Evolutionary conservation across 53 echinoderm and acorn worm genomes (phyloP).

Genomic region (Luidia sarsii): DNA sequence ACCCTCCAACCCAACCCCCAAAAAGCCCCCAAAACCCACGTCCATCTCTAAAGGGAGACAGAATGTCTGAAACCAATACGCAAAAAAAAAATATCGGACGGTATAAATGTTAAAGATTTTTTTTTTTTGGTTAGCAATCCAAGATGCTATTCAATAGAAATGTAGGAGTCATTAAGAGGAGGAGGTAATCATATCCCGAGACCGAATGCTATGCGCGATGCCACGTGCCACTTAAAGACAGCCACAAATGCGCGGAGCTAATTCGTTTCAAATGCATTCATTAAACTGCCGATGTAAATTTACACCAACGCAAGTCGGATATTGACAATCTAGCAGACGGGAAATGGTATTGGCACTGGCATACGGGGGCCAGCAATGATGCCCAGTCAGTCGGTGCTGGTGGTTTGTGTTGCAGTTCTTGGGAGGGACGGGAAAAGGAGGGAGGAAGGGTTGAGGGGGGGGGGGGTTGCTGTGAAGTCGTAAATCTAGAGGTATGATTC

Average conservation of each 20-base stretch:
- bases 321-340: slow-evolving; percentile 23
- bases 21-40: too few relatives aligned
- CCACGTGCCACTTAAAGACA: slow-evolving; percentile 7
- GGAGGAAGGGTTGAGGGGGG: too few relatives aligned
- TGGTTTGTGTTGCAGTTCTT: too few relatives aligned
- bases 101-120: too few relatives aligned
- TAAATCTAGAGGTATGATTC: too few relatives aligned
- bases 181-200: not conserved
- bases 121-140: too few relatives aligned
- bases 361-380: too few relatives aligned
- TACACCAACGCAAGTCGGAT: not conserved
- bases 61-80: not conserved
- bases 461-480: too few relatives aligned
- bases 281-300: slow-evolving; percentile 21
- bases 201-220: not conserved
- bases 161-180: slow-evolving; percentile 10
- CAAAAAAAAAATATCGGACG: not conserved
- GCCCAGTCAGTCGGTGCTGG: too few relatives aligned
- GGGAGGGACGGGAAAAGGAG: too few relatives aligned
- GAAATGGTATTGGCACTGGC: slow-evolving; percentile 29
- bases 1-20: too few relatives aligned
- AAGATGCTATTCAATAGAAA: not conserved
- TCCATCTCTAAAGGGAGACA: too few relatives aligned
- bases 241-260: slow-evolving; percentile 12
- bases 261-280: slow-evolving; percentile 27